Base-by-base conservation (phyloP, 2,888 invertebrate genomes). In the Pedicia rivosa region DNA sequence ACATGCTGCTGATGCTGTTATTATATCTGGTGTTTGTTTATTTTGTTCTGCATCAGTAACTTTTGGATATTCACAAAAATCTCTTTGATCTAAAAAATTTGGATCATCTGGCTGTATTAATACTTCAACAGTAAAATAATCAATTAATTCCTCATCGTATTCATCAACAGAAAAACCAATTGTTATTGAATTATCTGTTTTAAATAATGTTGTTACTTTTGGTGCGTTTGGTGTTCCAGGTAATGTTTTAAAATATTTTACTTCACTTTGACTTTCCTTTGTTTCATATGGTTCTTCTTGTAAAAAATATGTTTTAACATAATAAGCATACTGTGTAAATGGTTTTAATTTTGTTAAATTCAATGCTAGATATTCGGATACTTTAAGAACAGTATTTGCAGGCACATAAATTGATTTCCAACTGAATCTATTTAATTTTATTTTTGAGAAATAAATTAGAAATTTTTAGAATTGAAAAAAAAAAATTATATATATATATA, bases 321-420 rank as follows among this genome's bases (percentile, higher is more conserved):
- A 78, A 39, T 71, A 71, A 1, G 75, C 79, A 54, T 90, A 90
- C 31, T 66, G 66, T 0, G 79, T 79, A 53, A 66, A 71, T 0
- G 79, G 75, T 40, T 69, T 62, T 13, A 86, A 57, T 31, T 66
- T 57, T 0, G 56, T 49, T 15, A 71, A 49, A 17, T 45, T 48
- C 22, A 54, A 50, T 8, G 45, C 48, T 36, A 46, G 50, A 50
- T 52, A 48, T 43, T 54, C 44, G 46, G 48, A 1, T 46, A 48
- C 47, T 20, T 10, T 10, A n/a, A 34, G 13, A 4, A 36, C 22
- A 7, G 37, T 38, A 5, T 37, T 16, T 7, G 9, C 5, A 3
- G 17, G 3, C 5, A 35, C n/a, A 5, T 26, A 17, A 17, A 16
- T 3, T 2, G 16, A 26, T 5, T 35, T 19, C 35, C 35, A 35